phyloP scores from a whole-genome alignment of 2,113 vertebrate species.

The Nycticorax nycticorax region DNA sequence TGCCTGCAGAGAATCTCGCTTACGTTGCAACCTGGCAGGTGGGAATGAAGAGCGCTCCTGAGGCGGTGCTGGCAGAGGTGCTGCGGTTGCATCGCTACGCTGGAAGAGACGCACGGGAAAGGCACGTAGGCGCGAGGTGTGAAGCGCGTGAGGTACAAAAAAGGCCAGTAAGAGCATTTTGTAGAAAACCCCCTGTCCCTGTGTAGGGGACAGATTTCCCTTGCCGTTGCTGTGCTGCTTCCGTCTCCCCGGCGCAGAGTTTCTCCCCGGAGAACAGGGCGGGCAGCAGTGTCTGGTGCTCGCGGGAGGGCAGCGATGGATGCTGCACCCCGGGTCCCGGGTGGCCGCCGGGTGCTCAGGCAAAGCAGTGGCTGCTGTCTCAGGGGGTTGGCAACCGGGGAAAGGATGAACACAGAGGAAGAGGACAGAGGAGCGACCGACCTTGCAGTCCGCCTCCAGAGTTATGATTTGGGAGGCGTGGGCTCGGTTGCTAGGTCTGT shows the following conservation, averaged over 20 bases:
- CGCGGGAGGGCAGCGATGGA: accelerated
- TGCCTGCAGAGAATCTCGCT: neutral
- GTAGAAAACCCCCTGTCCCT: neutral
- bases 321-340: neutral
- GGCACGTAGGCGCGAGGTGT: neutral
- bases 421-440: neutral
- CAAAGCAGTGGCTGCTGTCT: neutral
- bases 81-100: neutral
- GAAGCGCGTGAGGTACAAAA: neutral
- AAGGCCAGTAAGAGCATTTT: neutral
- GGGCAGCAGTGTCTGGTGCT: neutral
- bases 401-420: neutral
- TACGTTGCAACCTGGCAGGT: accelerated
- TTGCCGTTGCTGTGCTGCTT: neutral
- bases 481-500: neutral
- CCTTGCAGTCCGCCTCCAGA: too few species aligned
- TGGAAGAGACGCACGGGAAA: neutral
- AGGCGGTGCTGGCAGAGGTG: neutral
- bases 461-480: accelerated
- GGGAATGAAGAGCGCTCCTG: neutral
- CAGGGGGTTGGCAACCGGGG: neutral
- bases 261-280: accelerated
- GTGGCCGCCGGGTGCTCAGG: neutral
- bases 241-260: accelerated
- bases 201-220: neutral